Evolutionary conservation across 2,888 invertebrate genomes (phyloP).

Genomic region (Troides oblongomaculatus): DNA sequence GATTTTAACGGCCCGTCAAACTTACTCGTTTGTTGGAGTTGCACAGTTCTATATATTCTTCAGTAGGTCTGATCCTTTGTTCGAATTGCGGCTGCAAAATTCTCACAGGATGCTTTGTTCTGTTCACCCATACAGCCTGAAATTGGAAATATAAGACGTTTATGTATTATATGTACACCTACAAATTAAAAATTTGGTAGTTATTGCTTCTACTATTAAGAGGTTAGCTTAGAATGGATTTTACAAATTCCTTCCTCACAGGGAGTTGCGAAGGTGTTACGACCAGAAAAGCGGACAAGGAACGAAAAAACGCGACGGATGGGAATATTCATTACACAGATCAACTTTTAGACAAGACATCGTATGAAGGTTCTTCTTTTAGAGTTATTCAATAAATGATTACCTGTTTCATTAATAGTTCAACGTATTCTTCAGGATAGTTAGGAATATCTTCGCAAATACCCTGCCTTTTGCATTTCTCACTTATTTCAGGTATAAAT

Average conservation of each 20-base stretch:
- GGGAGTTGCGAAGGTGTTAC: no score
- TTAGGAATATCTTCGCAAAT: slow-evolving; percentile 53
- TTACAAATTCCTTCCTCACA: no score
- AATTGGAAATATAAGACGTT: slow-evolving; percentile 21
- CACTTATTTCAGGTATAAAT: background rate
- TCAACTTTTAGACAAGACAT: background rate
- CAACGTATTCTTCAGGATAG: slow-evolving; percentile 51
- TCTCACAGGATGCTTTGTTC: slow-evolving; percentile 51
- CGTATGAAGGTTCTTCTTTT: background rate
- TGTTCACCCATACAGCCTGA: slow-evolving; percentile 43
- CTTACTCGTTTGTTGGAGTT: slow-evolving; percentile 52
- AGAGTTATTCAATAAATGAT: slow-evolving; percentile 9
- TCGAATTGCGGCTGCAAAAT: slow-evolving; percentile 59
- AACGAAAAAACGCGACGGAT: no score
- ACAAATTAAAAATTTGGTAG: no score
- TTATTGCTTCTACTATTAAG: no score
- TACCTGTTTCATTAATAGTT: slow-evolving; percentile 45
- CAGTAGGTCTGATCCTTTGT: slow-evolving; percentile 66
- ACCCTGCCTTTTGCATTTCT: slow-evolving; percentile 43
- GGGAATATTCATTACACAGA: background rate
- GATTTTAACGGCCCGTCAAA: background rate
- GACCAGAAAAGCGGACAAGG: no score
- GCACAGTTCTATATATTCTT: slow-evolving; percentile 67
- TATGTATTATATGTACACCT: no score
- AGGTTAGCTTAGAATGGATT: no score